Evolutionary conservation across 2,797 vertebrate species (phyloP).

Genomic region (Rallus crepitans): DNA sequence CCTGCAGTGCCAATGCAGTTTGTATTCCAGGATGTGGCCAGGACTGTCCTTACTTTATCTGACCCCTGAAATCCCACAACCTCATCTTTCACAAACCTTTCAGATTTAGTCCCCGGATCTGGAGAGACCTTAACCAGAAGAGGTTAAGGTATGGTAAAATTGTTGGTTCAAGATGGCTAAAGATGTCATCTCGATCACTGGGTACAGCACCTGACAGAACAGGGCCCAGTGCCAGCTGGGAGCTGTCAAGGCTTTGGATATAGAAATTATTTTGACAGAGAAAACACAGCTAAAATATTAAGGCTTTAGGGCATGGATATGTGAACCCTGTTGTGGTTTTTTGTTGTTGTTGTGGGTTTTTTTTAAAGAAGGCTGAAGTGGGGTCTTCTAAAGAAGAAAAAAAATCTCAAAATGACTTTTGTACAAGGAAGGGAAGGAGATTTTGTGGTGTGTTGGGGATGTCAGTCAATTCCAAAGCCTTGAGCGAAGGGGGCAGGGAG

Average conservation of each 20-base stretch:
- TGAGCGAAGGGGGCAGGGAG: background rate
- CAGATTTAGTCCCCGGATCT: background rate
- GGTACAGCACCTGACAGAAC: rapidly evolving
- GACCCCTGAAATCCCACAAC: background rate
- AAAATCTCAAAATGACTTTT: background rate
- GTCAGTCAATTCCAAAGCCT: background rate
- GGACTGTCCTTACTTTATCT: background rate
- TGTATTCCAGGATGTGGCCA: background rate
- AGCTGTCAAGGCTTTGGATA: background rate
- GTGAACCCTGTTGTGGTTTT: background rate
- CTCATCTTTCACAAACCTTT: background rate
- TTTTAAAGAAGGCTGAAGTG: background rate
- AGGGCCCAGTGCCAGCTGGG: background rate
- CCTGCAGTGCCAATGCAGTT: background rate
- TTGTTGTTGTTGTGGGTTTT: background rate
- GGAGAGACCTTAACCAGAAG: background rate
- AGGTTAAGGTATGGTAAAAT: background rate
- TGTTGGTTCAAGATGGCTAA: background rate
- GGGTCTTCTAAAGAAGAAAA: background rate
- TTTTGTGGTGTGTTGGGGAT: background rate
- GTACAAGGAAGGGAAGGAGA: background rate
- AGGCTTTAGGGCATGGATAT: background rate
- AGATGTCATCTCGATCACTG: background rate
- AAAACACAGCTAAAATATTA: background rate
- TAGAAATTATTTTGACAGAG: background rate